phyloP scores from a whole-genome alignment of 2,113 vertebrate genomes.

The Gavia stellata region DNA sequence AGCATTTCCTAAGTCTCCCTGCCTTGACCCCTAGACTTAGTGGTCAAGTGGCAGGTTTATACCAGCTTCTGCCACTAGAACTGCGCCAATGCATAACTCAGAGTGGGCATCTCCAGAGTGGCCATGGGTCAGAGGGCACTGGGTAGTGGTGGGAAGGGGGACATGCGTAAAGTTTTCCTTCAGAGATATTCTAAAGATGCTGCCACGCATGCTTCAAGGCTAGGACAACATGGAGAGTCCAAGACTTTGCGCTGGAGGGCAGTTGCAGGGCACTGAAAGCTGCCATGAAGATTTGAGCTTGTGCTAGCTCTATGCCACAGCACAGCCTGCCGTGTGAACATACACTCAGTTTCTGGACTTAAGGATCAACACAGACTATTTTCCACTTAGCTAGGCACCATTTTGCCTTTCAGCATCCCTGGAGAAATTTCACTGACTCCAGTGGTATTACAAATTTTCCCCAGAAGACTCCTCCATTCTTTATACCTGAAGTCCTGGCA shows the following conservation, averaged over 20 bases:
- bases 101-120: not conserved
- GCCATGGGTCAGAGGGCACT: not conserved
- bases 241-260: not conserved
- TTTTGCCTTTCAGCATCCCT: not conserved
- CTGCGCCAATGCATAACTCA: not conserved
- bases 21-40: not conserved
- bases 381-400: not conserved
- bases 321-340: accelerated
- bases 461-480: not conserved
- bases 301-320: not conserved
- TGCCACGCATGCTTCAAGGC: not conserved
- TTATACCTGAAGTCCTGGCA: not conserved
- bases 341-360: not conserved
- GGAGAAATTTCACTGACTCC: not conserved
- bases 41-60: not conserved
- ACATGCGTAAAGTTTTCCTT: not conserved
- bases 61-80: not conserved
- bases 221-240: not conserved
- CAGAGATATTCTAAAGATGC: not conserved
- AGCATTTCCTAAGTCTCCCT: not conserved
- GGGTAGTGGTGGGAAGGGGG: accelerated
- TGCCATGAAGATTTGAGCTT: not conserved
- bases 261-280: not conserved
- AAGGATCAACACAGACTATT: not conserved
- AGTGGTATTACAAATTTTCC: not conserved